Conservation (phyloP, 2,113 vertebrate genomes). For the Phalacrocorax carbo region DNA sequence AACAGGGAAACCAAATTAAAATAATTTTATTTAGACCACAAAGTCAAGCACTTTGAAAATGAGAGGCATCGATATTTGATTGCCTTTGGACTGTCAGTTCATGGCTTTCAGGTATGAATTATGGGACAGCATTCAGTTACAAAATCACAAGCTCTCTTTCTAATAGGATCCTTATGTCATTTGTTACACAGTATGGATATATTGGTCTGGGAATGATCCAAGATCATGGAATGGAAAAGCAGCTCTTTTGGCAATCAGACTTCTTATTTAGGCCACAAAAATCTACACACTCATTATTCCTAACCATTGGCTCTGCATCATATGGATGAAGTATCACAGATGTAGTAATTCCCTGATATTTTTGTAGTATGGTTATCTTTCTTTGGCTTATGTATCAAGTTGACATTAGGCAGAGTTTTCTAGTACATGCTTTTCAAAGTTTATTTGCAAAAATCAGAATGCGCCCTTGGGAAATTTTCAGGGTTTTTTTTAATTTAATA, state of each 20-base stretch:
- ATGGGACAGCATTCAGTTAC: background rate
- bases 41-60: background rate
- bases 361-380: background rate
- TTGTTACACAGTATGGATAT: background rate
- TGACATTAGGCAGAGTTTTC: background rate
- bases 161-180: background rate
- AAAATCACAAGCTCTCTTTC: background rate
- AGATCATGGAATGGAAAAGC: background rate
- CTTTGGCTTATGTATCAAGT: background rate
- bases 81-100: background rate
- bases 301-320: background rate
- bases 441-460: background rate
- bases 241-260: background rate
- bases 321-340: background rate
- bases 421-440: background rate
- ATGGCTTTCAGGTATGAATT: background rate
- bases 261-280: background rate
- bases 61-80: background rate
- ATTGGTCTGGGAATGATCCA: background rate
- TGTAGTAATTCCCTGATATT: background rate
- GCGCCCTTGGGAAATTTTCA: background rate
- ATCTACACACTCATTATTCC: background rate
- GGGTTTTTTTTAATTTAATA: slow-evolving; percentile 5
- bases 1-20: background rate
- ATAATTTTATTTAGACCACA: background rate